Evolutionary conservation across 2,113 vertebrate genomes (phyloP).

Genomic region (Callopanchax toddi): DNA sequence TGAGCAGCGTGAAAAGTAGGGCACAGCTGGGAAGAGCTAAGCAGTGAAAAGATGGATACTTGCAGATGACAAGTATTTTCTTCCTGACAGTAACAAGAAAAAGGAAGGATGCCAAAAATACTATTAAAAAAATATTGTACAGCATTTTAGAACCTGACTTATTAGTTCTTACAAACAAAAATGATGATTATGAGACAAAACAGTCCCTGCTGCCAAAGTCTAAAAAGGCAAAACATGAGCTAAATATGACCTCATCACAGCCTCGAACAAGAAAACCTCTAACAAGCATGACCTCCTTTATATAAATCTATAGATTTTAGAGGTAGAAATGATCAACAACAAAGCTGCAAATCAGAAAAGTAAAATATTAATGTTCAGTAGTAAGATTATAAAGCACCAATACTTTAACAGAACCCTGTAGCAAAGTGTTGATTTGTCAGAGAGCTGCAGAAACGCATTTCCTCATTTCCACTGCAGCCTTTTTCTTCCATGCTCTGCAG

Average conservation of each 20-base stretch:
- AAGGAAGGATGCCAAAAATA: neutral
- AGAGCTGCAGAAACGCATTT: neutral
- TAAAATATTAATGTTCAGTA: no score
- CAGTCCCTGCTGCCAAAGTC: neutral
- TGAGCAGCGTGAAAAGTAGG: conserved; percentile 63
- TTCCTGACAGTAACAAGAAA: conserved; percentile 18
- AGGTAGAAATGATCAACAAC: no score
- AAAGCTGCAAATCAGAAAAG: no score
- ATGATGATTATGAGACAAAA: conserved; percentile 10
- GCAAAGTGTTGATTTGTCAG: neutral
- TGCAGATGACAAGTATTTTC: conserved; percentile 39
- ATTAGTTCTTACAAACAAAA: conserved; percentile 9
- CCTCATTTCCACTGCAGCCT: neutral
- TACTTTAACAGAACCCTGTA: neutral
- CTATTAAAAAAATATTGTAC: neutral
- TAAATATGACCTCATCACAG: neutral
- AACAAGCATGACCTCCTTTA: no score
- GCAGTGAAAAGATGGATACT: conserved; percentile 51
- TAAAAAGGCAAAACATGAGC: neutral
- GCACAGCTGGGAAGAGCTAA: conserved; percentile 65
- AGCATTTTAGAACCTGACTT: neutral
- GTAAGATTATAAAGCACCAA: no score
- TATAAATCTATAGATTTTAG: no score
- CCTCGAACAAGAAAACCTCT: no score
- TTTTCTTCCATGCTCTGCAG: neutral